Percentiles rank a stretch among this genome's conserved stretches.
Evolutionary conservation across 2,113 vertebrate species (phyloP).

Genomic region (Corythornis madagascariensis): DNA sequence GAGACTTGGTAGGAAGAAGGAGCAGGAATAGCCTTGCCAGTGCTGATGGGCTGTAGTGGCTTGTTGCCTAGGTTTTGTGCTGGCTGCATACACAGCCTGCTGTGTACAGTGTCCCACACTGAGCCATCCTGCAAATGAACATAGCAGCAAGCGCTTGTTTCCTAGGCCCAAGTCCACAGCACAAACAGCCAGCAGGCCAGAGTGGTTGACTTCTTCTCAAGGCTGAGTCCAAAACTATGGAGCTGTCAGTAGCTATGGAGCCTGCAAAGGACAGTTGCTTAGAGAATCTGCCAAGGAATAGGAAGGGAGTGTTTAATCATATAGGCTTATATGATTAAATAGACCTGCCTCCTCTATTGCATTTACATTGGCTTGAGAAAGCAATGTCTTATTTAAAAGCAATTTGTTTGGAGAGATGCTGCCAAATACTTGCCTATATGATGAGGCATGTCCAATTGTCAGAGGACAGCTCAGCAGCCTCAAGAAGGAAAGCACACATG

Average conservation of each 20-base stretch:
- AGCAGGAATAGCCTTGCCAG: neutral
- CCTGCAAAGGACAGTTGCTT: neutral
- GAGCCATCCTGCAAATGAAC: neutral
- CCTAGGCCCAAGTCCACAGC: neutral
- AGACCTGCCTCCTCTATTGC: neutral
- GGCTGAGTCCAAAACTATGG: neutral
- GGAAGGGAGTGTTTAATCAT: neutral
- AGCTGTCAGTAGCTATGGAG: neutral
- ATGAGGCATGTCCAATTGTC: fast-evolving
- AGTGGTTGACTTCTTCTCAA: neutral
- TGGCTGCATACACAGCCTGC: neutral
- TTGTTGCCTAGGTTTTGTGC: neutral
- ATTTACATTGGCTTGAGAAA: neutral
- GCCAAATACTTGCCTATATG: neutral
- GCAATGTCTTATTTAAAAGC: neutral
- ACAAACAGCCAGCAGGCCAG: neutral
- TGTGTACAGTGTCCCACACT: neutral
- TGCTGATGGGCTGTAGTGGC: neutral
- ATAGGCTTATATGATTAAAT: neutral
- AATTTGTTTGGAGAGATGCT: neutral
- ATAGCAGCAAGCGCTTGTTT: neutral
- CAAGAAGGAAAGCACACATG: fast-evolving
- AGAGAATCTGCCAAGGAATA: neutral
- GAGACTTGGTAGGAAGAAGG: neutral
- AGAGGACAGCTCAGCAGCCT: neutral